These are phyloP conservation scores for Catostylus mosaicus DNA, from an alignment of 30 jellyfish, hydroid and myxozoan species.

Conservation along the genomic window DNA sequence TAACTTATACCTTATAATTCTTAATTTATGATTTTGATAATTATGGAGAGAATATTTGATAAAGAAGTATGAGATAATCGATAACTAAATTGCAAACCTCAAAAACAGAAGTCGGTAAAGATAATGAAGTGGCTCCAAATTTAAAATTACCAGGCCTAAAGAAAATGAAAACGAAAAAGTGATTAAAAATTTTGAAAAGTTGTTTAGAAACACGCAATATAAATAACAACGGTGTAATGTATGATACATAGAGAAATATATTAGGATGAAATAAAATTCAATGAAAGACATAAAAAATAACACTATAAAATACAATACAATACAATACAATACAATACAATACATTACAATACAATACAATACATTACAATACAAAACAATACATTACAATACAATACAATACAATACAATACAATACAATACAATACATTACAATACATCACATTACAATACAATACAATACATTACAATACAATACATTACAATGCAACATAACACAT, in stretches of 20 bases:
- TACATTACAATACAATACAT: background rate
- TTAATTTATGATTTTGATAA: no score
- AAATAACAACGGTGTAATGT: background rate
- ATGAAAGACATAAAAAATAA: background rate
- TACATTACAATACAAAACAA: background rate
- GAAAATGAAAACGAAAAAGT: background rate
- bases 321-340: background rate
- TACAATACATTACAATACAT: background rate
- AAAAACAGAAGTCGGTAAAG: conserved; percentile 46
- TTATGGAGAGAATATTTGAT: no score
- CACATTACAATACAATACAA: background rate
- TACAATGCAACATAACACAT: background rate
- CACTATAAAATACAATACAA: background rate
- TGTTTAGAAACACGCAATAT: background rate
- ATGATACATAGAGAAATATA: no score
- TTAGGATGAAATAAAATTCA: background rate
- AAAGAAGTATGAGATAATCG: background rate
- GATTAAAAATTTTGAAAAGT: background rate
- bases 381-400: background rate
- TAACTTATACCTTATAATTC: no score
- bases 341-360: background rate
- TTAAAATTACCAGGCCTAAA: conserved; percentile 67
- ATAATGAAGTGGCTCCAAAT: conserved; percentile 82
- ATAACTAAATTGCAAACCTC: conserved; percentile 27
- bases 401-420: background rate